Evolutionary conservation across 2,888 invertebrate genomes (phyloP).

Genomic region (Ligdia adustata): DNA sequence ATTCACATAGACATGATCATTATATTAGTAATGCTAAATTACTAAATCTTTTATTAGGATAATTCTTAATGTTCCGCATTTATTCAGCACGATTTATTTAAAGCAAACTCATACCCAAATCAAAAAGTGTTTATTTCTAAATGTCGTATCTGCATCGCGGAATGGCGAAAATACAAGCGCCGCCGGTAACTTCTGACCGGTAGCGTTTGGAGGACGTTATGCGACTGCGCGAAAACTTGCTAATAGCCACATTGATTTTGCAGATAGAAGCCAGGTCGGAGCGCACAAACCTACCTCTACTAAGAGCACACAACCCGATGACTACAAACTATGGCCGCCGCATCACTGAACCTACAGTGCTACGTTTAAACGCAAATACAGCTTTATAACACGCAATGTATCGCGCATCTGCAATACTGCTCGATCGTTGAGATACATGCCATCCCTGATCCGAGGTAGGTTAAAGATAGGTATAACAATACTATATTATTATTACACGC

Average conservation of each 20-base stretch:
- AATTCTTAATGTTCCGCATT: too few species aligned
- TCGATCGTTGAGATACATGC: constrained; percentile 37
- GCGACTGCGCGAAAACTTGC: constrained; percentile 84
- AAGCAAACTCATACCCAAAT: background rate
- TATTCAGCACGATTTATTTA: background rate
- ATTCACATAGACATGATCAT: too few species aligned
- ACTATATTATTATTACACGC: constrained; percentile 74
- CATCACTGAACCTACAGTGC: constrained; percentile 47
- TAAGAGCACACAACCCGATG: constrained; percentile 47
- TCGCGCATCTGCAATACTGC: constrained; percentile 39
- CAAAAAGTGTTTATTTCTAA: constrained; percentile 3
- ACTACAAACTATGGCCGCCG: constrained; percentile 41
- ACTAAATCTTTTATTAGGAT: too few species aligned
- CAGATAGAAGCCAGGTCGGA: constrained; percentile 83
- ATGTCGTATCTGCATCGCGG: constrained; percentile 47
- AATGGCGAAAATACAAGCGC: constrained; percentile 37
- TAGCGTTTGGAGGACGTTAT: constrained; percentile 66
- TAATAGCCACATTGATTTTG: constrained; percentile 84
- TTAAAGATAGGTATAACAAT: constrained; percentile 71
- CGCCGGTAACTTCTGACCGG: constrained; percentile 67
- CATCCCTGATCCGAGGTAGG: constrained; percentile 48
- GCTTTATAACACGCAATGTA: constrained; percentile 53
- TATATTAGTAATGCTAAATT: too few species aligned
- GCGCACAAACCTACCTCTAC: constrained; percentile 75
- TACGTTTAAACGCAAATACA: constrained; percentile 33